Evolutionary conservation across 2,888 invertebrate genomes (phyloP).

Genomic region (Eupeodes latifasciatus): DNA sequence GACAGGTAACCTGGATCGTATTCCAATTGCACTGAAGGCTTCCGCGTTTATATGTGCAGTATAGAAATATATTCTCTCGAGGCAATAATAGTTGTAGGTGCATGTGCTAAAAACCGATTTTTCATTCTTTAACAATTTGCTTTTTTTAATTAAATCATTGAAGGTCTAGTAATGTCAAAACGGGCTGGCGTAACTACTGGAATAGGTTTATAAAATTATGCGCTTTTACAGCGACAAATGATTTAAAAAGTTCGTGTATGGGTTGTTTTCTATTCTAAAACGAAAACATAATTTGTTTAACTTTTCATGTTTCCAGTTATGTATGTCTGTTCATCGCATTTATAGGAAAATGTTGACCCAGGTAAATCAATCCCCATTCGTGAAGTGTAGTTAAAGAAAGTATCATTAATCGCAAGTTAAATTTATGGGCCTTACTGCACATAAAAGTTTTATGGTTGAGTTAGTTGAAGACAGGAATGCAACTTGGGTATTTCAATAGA

Average conservation of each 20-base stretch:
- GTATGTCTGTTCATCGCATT: no score
- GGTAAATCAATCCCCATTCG: no score
- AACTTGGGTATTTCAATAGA: no score
- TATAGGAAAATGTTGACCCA: no score
- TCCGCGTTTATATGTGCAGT: constrained; percentile 60
- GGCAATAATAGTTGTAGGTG: not conserved
- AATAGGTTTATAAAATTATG: not conserved
- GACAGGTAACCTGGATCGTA: constrained; percentile 67
- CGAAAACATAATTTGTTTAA: no score
- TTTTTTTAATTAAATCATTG: constrained; percentile 60
- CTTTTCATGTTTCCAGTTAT: no score
- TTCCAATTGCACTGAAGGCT: constrained; percentile 71
- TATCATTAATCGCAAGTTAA: no score
- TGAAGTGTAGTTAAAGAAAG: no score
- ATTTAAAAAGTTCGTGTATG: not conserved
- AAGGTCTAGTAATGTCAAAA: constrained; percentile 49
- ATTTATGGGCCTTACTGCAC: no score
- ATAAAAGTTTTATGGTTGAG: no score
- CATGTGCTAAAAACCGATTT: constrained; percentile 61
- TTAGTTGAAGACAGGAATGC: no score
- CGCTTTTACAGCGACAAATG: not conserved
- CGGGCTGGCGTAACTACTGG: not conserved
- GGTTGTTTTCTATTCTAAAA: no score
- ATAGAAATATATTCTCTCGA: not conserved
- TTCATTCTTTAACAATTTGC: constrained; percentile 19